Evolutionary conservation across 2,113 vertebrate genomes (phyloP).

Genomic region (Sula dactylatra): DNA sequence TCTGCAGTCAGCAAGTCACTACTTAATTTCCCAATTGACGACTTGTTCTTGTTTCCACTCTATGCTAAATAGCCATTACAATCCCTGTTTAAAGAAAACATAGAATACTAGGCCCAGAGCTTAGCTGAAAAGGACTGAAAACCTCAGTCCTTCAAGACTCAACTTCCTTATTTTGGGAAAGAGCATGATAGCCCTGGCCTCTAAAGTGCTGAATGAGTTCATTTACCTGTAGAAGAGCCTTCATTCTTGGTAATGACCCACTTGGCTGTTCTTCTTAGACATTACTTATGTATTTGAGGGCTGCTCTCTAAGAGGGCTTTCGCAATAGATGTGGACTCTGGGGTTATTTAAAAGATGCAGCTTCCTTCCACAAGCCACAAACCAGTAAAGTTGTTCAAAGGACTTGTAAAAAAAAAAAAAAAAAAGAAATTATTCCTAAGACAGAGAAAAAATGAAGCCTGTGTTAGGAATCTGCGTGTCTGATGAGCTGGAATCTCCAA

Average conservation of each 20-base stretch:
- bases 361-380: not conserved
- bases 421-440: not conserved
- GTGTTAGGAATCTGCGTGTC: not conserved
- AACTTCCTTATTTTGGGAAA: not conserved
- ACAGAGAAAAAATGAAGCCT: not conserved
- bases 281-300: not conserved
- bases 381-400: not conserved
- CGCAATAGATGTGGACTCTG: not conserved
- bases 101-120: not conserved
- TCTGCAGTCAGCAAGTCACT: not conserved
- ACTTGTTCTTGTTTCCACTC: not conserved
- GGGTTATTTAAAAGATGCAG: not conserved
- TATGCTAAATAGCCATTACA: not conserved
- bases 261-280: not conserved
- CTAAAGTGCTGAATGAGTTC: not conserved
- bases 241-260: not conserved
- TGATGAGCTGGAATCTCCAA: not conserved
- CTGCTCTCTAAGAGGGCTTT: not conserved
- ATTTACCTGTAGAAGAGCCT: not conserved
- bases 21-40: not conserved
- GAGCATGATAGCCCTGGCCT: not conserved
- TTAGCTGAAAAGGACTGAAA: no score
- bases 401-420: not conserved
- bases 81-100: not conserved
- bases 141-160: not conserved